A percentile compares a stretch with the other conserved stretches of the same genome.
These are phyloP conservation scores for Paramuricea clavata DNA, from an alignment of 92 coral and sea anemone genomes.

Conservation along the genomic window DNA sequence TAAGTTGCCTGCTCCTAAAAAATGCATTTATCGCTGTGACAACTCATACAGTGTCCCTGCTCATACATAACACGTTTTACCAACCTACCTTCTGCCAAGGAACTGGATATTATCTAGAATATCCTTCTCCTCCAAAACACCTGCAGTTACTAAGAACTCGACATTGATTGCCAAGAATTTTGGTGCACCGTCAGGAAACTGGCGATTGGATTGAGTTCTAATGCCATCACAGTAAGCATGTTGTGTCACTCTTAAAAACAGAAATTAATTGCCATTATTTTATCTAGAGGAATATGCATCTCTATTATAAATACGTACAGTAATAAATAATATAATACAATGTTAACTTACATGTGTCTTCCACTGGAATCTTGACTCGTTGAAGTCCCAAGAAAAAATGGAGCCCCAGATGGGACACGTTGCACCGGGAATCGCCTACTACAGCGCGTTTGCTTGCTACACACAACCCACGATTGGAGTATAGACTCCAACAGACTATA, in stretches of 20 bases:
- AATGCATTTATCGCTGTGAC: no score
- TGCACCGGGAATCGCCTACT: slow-evolving; percentile 58
- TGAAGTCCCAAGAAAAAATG: neutral
- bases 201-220: slow-evolving; percentile 45
- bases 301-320: no score
- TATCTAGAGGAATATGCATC: no score
- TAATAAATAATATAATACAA: no score
- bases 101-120: slow-evolving; percentile 22
- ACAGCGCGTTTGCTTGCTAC: slow-evolving; percentile 53
- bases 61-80: no score
- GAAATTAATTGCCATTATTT: no score
- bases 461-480: slow-evolving; percentile 41
- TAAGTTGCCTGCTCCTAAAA: no score
- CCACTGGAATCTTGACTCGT: neutral
- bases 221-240: slow-evolving; percentile 71
- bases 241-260: slow-evolving; percentile 46
- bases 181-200: slow-evolving; percentile 56
- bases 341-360: neutral
- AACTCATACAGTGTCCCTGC: no score
- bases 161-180: slow-evolving; percentile 44
- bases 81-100: slow-evolving; percentile 30
- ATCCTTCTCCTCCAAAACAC: slow-evolving; percentile 20
- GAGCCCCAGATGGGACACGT: slow-evolving; percentile 49
- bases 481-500: slow-evolving; percentile 52
- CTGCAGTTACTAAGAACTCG: slow-evolving; percentile 58